Evolutionary conservation across 2,888 invertebrate species (phyloP).

Genomic region (Drosophila mayaguana): DNA sequence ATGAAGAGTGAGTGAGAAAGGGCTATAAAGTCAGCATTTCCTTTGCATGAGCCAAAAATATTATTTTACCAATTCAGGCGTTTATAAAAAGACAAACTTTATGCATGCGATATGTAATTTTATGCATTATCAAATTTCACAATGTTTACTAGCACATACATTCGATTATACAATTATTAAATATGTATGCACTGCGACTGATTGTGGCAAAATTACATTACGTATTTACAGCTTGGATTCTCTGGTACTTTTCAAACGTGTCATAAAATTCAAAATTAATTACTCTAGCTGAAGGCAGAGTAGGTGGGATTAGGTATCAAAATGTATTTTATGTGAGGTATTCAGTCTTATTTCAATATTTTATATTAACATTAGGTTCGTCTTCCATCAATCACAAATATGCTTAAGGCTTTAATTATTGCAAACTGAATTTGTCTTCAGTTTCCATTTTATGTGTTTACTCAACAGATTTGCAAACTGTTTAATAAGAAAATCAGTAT

Average conservation of each 20-base stretch:
- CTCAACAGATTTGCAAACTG: neutral
- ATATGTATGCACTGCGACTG: constrained; percentile 47
- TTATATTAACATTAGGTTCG: neutral
- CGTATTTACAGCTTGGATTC: constrained; percentile 57
- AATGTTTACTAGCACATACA: constrained; percentile 23
- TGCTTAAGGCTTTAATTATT: neutral
- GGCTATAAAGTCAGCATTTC: constrained; percentile 53
- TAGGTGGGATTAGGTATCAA: neutral
- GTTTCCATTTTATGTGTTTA: neutral
- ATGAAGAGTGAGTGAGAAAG: constrained; percentile 14
- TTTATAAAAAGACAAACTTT: constrained; percentile 30
- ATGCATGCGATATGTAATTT: constrained; percentile 57
- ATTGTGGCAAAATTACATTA: constrained; percentile 58
- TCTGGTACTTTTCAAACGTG: constrained; percentile 28
- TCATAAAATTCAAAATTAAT: constrained; percentile 37
- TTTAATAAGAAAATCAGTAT: neutral
- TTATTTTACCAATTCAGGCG: constrained; percentile 52
- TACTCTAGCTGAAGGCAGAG: neutral
- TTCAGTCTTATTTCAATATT: neutral
- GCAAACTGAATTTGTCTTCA: neutral
- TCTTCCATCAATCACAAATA: neutral
- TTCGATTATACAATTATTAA: constrained; percentile 53
- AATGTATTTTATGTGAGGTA: neutral
- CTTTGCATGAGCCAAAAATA: constrained; percentile 60
- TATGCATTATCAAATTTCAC: constrained; percentile 46